Evolutionary conservation across 2,888 invertebrate genomes (phyloP), one percentile per base, ranked within the genome.

Genomic region (Cephus pygmeus): DNA sequence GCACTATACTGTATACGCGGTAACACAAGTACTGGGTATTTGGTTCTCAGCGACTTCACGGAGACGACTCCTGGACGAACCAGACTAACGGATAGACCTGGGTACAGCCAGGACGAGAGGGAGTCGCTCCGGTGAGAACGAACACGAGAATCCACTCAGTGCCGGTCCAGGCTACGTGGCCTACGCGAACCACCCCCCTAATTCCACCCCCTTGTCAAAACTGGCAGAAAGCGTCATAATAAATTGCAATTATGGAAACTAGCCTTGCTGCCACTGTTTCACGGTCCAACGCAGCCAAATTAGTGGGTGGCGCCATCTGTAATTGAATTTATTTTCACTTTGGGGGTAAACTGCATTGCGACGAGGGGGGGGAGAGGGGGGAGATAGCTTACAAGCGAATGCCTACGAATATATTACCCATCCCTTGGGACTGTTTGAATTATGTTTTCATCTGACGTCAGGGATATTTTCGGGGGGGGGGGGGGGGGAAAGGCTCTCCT

Each of bases 101-200:
- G 56, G 23, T 56, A 56, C 56, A 23, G 56, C 9, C 9, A 56
- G 56, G 23, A 56, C 56, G 56, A 56, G 56, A 23, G 23, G 9
- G 23, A 56, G 9, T 56, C 15, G 56, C 56, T 56, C 56, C 56
- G 56, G 23, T 36, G 56, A 76, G 23, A 73, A 56, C 9, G 69
- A 79, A 80, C 77, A 77, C n/a, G 75, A 71, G 76, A 79, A 81
- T 77, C 77, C 79, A 81, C 81, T 81, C 77, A 75, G 76, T 69
- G 73, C 34, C 73, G 15, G 40, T 40, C 40, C 40, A 56, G 56
- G 1, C 56, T 0, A 56, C 56, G 23, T 56, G 23, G 23, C 9
- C 23, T 2, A 23, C 56, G 1, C 2, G 23, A 56, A 56, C 56
- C 9, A 31, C 23, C 40, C 23, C 56, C 56, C 23, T 12, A 36